Evolutionary conservation across 2,113 vertebrate species (phyloP).

Genomic region (Colossoma macropomum): DNA sequence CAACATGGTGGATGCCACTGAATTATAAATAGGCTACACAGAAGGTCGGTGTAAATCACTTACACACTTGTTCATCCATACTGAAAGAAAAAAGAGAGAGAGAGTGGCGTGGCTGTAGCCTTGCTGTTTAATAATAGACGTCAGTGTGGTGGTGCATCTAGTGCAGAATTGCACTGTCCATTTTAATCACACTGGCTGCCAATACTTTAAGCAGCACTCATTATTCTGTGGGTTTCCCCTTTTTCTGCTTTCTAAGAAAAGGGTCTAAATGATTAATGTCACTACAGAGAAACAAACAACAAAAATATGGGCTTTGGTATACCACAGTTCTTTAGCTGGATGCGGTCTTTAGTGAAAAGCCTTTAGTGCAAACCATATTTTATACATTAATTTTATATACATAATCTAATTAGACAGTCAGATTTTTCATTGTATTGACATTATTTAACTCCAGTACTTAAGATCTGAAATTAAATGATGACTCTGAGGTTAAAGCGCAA

Average conservation of each 20-base stretch:
- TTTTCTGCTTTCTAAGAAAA: not conserved
- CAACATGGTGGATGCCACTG: constrained; percentile 17
- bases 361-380: not conserved
- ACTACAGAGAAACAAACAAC: not conserved
- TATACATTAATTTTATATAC: no score
- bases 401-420: no score
- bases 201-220: not conserved
- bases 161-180: not conserved
- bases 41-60: constrained; percentile 48
- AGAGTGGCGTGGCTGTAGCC: not conserved
- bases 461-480: no score
- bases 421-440: no score
- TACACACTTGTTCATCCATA: constrained; percentile 44
- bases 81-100: not conserved
- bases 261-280: not conserved
- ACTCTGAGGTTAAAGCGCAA: no score
- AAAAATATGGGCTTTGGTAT: not conserved
- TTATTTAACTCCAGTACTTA: no score
- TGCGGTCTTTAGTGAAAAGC: not conserved
- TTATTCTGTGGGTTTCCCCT: not conserved
- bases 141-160: not conserved
- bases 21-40: constrained; percentile 45
- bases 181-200: not conserved
- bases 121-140: constrained; percentile 22
- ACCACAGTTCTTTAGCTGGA: not conserved